Base-by-base conservation (phyloP, 1,140 invertebrate genomes). In the Lycorma delicatula region DNA sequence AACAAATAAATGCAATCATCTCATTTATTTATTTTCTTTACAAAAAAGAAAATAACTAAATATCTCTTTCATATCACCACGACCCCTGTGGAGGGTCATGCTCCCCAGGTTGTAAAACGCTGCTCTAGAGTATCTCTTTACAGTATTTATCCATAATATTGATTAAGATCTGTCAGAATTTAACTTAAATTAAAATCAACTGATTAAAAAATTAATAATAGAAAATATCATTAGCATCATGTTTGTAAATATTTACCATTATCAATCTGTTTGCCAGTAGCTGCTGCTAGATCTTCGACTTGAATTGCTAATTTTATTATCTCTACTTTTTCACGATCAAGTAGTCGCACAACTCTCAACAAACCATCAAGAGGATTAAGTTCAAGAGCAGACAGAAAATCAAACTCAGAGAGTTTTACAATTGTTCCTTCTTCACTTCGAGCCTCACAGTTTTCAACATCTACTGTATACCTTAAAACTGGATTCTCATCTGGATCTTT, bases 311-410 rank as follows among this genome's bases (percentile, higher is more conserved):
- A 68, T 64, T 82, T 83, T 11, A 94, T 82, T 2, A 77, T 80
- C 71, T 94, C 91, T 1, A 93, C 82, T 67, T 80, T 81, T 74
- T 96, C 92, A 61, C 92, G 75, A 70, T 95, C 92, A 11, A 96
- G 65, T 20, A 83, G 66, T 68, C 79, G 81, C 1, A 79, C 72
- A 23, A 82, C 76, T 62, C 79, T 80, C 0, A 93, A 68, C 18
- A 82, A 73, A 0, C 91, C 91, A 63, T 89, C 85, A 0, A 84
- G 74, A 3, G 86, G 70, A 65, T 89, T 85, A 31, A 93, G 73
- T 56, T 88, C 82, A 70, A 92, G 86, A 9, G 82, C 72, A 0
- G 79, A 75, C 31, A 83, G 69, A 62, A 81, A 77, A 72, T 91
- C 85, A 64, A 88, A 87, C 63, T 91, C 88, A 25, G 77, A 75